Base-by-base conservation (phyloP, 2,797 vertebrate genomes). In the Odontamblyopus rebecca region DNA sequence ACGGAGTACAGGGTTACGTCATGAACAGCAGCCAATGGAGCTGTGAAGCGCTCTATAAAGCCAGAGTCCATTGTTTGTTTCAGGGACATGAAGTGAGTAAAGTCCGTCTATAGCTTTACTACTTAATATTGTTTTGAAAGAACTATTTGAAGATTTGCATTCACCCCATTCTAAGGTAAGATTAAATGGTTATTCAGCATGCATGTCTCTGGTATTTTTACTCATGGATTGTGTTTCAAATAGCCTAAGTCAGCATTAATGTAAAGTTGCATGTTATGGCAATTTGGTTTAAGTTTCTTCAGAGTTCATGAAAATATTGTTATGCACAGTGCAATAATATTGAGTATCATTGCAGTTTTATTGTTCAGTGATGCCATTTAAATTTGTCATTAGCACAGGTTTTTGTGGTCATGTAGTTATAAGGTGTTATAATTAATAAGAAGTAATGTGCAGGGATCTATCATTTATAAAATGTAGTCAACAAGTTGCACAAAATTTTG, bases 31-130 rank as follows among this genome's bases (percentile, higher is more conserved):
- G 78, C 94, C 93, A 93, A 94, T 94, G 74, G 83, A 81, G 71
- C 59, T 67, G 74, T 61, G 77, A 68, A 81, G 80, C 82, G 79
- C 87, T 71, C 82, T 94, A 94, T 94, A 94, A 93, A 94, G 81
- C 76, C 80, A 61, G 78, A 81, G 75, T 73, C 77, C 85, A 79
- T 83, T 85, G 84, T 79, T 70, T 65, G 73, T 75, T 82, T 84
- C 79, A 62, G 79, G 70, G 75, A 88, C 75, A 82, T 71, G 13
- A 81, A 66, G 82, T 83, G 63, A 74, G 68, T 72, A 26, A 80
- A 75, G 56, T 71, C 38, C 9, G 16, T 65, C 61, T 62, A 68
- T 30, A 67, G 57, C 38, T 74, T 30, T 7, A 11, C 66, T 18
- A 11, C 62, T 69, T 1, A 0, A 30, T 6, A 74, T 50, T 72